Evolutionary conservation across 2,888 invertebrate species (phyloP).

Genomic region (Melanostoma scalare): DNA sequence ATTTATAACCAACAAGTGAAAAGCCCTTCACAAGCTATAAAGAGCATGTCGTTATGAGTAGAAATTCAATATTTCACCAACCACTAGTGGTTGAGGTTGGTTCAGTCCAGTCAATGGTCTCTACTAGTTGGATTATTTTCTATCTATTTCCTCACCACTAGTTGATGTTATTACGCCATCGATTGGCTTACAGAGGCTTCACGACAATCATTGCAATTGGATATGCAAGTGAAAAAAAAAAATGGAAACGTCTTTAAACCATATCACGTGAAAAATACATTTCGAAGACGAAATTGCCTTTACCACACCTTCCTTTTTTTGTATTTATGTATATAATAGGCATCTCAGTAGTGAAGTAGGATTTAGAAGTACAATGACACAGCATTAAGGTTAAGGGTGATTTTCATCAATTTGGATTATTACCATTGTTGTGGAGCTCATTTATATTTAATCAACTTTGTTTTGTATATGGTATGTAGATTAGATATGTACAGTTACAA

Average conservation of each 20-base stretch:
- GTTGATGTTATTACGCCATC: slow-evolving; percentile 21
- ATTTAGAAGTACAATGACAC: slow-evolving; percentile 5
- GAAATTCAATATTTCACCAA: slow-evolving; percentile 62
- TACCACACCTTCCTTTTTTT: too few species aligned
- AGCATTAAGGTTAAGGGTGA: slow-evolving; percentile 15
- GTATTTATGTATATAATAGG: too few species aligned
- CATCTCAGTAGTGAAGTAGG: too few species aligned
- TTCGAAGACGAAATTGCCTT: too few species aligned
- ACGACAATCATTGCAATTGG: slow-evolving; percentile 51
- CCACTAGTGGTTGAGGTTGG: slow-evolving; percentile 15
- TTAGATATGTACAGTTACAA: too few species aligned
- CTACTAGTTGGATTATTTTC: too few species aligned
- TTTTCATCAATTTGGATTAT: slow-evolving; percentile 40
- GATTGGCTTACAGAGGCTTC: slow-evolving; percentile 52
- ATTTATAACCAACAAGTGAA: slow-evolving; percentile 1
- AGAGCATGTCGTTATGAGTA: slow-evolving; percentile 42
- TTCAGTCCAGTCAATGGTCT: slow-evolving; percentile 43
- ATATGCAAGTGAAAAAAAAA: slow-evolving; percentile 12
- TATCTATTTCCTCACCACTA: too few species aligned
- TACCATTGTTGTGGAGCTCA: slow-evolving; percentile 15
- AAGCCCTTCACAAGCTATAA: slow-evolving; percentile 56
- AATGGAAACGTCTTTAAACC: too few species aligned
- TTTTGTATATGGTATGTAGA: too few species aligned
- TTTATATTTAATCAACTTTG: too few species aligned
- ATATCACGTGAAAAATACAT: too few species aligned